Conservation (phyloP, 1,140 invertebrate genomes). For the Archivesica marissinica region DNA sequence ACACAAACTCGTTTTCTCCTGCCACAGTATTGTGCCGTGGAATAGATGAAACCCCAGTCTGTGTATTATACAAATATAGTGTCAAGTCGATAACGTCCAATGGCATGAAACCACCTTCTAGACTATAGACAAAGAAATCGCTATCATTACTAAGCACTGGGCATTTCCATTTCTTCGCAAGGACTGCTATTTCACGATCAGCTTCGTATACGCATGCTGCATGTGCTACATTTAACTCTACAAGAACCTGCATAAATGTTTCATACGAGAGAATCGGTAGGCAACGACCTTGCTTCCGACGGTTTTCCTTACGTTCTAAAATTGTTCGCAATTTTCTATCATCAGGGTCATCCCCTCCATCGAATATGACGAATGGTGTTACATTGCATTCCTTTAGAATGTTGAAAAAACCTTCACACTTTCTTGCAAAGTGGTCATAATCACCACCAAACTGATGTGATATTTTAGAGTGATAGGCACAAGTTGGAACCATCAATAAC, state of each 20-base stretch:
- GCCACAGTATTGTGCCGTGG: neutral
- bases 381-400: conserved; percentile 90
- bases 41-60: conserved; percentile 27
- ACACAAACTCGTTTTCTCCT: conserved; percentile 67
- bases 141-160: conserved; percentile 95
- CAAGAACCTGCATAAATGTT: conserved; percentile 89
- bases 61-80: conserved; percentile 44
- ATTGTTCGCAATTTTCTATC: conserved; percentile 90
- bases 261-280: conserved; percentile 87
- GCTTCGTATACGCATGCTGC: conserved; percentile 93
- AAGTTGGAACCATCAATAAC: conserved; percentile 94
- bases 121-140: conserved; percentile 95
- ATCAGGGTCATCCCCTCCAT: conserved; percentile 90
- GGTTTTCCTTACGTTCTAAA: conserved; percentile 87
- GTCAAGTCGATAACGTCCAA: conserved; percentile 87
- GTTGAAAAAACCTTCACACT: conserved; percentile 89
- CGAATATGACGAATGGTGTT: conserved; percentile 91
- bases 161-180: conserved; percentile 90
- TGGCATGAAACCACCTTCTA: conserved; percentile 89
- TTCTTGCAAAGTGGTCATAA: conserved; percentile 90
- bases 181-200: conserved; percentile 91
- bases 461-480: conserved; percentile 86
- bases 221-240: conserved; percentile 87
- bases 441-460: conserved; percentile 93
- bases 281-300: conserved; percentile 84